Evolutionary conservation across 2,113 vertebrate genomes (phyloP).

Genomic region (Eupsittula cactorum): DNA sequence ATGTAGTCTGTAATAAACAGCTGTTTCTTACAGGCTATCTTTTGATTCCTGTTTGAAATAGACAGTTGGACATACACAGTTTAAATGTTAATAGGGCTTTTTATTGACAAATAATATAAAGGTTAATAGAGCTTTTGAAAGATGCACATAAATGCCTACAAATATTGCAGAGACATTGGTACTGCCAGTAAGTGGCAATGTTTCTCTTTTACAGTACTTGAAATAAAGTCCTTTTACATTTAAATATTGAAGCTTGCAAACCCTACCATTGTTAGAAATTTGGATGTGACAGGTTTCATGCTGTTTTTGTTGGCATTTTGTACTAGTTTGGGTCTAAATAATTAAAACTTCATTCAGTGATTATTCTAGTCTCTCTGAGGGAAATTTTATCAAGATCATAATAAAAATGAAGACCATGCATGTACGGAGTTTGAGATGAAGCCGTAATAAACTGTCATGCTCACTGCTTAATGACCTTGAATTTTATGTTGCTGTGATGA

Average conservation of each 20-base stretch:
- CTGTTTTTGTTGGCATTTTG: background rate
- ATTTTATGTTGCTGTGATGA: background rate
- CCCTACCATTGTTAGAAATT: background rate
- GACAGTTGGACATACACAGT: slow-evolving; percentile 34
- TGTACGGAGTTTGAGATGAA: background rate
- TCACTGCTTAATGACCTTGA: background rate
- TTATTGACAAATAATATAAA: slow-evolving; percentile 58
- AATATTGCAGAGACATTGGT: background rate
- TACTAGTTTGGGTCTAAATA: background rate
- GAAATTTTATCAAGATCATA: background rate
- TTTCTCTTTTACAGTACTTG: slow-evolving; percentile 14
- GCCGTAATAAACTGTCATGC: background rate
- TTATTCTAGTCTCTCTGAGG: background rate
- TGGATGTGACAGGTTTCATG: background rate
- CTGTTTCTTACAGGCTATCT: slow-evolving; percentile 16
- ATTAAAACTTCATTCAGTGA: background rate
- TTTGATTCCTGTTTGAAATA: slow-evolving; percentile 36
- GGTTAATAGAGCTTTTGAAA: slow-evolving; percentile 64
- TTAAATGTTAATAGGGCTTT: slow-evolving; percentile 69
- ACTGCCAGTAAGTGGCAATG: slow-evolving; percentile 61
- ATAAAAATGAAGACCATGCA: background rate
- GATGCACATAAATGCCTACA: slow-evolving; percentile 23
- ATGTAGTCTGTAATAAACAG: background rate
- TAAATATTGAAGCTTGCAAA: background rate
- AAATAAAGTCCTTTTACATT: background rate